Base-by-base conservation (phyloP, 2,888 invertebrate species). In the Temnothorax rugatulus region DNA sequence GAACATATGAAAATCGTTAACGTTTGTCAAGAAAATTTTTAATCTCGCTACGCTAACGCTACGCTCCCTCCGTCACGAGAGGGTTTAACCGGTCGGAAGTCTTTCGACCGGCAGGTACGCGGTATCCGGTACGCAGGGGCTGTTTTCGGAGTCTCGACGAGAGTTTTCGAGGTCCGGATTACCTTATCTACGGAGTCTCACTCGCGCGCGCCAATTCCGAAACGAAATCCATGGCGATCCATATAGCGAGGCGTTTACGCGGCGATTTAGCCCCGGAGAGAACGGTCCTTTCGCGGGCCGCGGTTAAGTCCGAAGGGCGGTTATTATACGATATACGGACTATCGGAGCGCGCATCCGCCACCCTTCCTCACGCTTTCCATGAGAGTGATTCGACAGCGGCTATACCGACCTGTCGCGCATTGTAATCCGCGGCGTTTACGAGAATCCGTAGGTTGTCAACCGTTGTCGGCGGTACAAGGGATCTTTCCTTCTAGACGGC, bases 161-260 rank as follows among this genome's bases (percentile, higher is more conserved):
- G 91, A 93, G 90, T 92, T 93, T 92, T 91, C 91, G 91, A 87
- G 86, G 84, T 84, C 88, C 90, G 94, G 94, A 94, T 94, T 94
- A 94, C 93, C 94, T 95, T 94, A 94, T 94, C 94, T 94, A 84
- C 92, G 86, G 90, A 91, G 90, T 92, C 93, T 93, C 93, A 93
- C 94, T 92, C 92, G 92, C 90, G 90, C 87, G 90, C 91, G 89
- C 87, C 88, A 85, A 92, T 89, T 89, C 87, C 89, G 73, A 88
- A 91, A 91, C 89, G 91, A 91, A 93, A 92, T 92, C 91, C 91
- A 74, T 63, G 74, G 76, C 82, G 86, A 87, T 86, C 87, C 89
- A 88, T 92, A 92, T 90, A 90, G 88, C 83, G 85, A 84, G 86
- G 89, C 90, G 91, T 92, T 90, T 91, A 90, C 91, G 90, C 88